Percentiles rank a stretch among this genome's conserved stretches.
Conservation (phyloP, 2,113 vertebrate species). For the Anoplopoma fimbria region DNA sequence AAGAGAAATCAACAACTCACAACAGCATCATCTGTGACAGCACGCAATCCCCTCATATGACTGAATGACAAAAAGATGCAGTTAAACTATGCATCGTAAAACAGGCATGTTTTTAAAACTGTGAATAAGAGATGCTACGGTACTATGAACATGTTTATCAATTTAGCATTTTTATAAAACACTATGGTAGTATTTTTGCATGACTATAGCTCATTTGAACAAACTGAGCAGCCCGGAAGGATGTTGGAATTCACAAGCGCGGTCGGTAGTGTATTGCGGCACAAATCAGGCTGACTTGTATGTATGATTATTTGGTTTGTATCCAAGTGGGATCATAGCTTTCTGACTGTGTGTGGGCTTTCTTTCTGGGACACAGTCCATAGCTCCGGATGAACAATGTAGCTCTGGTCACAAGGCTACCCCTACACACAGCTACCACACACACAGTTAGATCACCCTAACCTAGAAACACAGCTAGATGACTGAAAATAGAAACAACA, state of each 20-base stretch:
- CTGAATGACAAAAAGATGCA: constrained; percentile 44
- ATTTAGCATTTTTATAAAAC: constrained; percentile 37
- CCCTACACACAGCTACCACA: constrained; percentile 67
- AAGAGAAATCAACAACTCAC: constrained; percentile 73
- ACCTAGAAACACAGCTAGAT: constrained; percentile 58
- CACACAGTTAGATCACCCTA: constrained; percentile 56
- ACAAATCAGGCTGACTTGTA: constrained; percentile 65
- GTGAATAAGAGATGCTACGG: constrained; percentile 38
- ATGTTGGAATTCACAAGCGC: constrained; percentile 42
- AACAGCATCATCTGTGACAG: constrained; percentile 67
- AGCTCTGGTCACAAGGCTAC: constrained; percentile 74
- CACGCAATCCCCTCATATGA: constrained; percentile 61
- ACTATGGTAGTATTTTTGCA: constrained; percentile 20
- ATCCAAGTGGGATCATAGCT: constrained; percentile 71
- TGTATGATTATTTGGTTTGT: constrained; percentile 67
- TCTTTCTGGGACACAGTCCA: constrained; percentile 70
- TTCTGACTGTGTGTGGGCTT: constrained; percentile 75
- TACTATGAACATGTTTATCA: constrained; percentile 32
- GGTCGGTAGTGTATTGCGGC: constrained; percentile 19
- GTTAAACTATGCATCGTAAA: constrained; percentile 24
- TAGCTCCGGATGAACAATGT: constrained; percentile 69
- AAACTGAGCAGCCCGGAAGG: constrained; percentile 40
- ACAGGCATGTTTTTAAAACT: constrained; percentile 27
- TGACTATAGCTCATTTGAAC: constrained; percentile 47
- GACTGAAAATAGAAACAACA: constrained; percentile 48